These are phyloP conservation scores for Pardalotus punctatus DNA, from an alignment of 2,113 vertebrate genomes.

Conservation along the genomic window DNA sequence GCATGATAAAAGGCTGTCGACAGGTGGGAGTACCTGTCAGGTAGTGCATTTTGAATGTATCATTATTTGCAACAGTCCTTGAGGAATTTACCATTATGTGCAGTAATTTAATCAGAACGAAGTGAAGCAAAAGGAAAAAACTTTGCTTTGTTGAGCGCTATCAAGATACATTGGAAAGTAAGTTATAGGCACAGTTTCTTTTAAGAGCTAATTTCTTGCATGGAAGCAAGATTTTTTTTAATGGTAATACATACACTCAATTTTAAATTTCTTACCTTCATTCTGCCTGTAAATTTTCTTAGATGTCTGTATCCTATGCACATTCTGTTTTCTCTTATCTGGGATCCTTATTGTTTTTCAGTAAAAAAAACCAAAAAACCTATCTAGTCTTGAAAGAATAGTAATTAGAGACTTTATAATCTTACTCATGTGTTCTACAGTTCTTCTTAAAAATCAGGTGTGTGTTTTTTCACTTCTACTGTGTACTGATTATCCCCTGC, in stretches of 20 bases:
- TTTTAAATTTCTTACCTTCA: not conserved
- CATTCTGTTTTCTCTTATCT: not conserved
- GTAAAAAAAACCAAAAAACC: accelerated
- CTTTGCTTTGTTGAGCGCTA: constrained; percentile 85
- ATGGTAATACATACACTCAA: not conserved
- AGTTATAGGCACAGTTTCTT: not conserved
- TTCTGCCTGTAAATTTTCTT: not conserved
- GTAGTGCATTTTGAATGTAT: not conserved
- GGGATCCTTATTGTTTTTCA: not conserved
- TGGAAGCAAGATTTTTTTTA: not conserved
- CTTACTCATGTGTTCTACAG: not conserved
- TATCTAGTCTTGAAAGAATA: not conserved
- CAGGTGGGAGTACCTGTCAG: not conserved
- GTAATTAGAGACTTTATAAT: not conserved
- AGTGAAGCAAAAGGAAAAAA: constrained; percentile 82
- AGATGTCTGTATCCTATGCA: not conserved
- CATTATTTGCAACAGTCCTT: not conserved
- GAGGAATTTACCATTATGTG: not conserved
- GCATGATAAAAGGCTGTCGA: not conserved
- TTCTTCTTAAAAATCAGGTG: not conserved
- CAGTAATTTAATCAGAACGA: constrained; percentile 69
- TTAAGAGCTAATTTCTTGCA: not conserved
- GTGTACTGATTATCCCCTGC: not conserved
- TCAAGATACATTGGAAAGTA: constrained; percentile 84
- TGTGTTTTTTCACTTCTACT: not conserved